A percentile compares a stretch with the other conserved stretches of the same genome.
Evolutionary conservation across 2,888 invertebrate genomes (phyloP).

Genomic region (Celastrina argiolus): DNA sequence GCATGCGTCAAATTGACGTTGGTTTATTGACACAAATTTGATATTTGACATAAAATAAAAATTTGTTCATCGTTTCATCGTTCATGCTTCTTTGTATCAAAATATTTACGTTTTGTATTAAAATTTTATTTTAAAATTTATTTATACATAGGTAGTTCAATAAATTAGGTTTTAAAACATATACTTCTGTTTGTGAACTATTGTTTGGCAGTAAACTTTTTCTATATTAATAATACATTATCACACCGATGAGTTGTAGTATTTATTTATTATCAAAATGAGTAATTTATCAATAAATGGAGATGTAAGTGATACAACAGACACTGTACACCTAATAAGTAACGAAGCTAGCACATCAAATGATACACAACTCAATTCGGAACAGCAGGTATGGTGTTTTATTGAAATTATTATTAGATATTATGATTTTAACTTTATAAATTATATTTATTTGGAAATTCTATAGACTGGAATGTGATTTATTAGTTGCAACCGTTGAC

Average conservation of each 20-base stretch:
- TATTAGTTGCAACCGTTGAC: neutral
- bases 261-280: slow-evolving; percentile 41
- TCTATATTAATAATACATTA: neutral
- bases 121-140: neutral
- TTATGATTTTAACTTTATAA: neutral
- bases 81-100: slow-evolving; percentile 2
- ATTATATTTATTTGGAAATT: neutral
- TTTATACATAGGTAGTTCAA: neutral
- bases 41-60: too few species aligned
- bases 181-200: neutral
- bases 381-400: slow-evolving; percentile 47
- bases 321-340: slow-evolving; percentile 60
- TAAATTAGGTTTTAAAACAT: neutral
- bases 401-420: neutral
- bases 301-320: slow-evolving; percentile 53
- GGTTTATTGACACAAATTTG: neutral
- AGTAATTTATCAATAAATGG: slow-evolving; percentile 47
- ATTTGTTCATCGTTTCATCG: neutral
- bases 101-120: neutral
- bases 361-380: slow-evolving; percentile 52
- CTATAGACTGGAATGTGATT: neutral
- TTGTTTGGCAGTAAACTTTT: neutral
- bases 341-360: slow-evolving; percentile 62
- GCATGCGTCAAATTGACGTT: neutral
- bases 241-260: slow-evolving; percentile 8